phyloP scores from a whole-genome alignment of 2,888 invertebrate genomes.

The Neoscelio sp. region DNA sequence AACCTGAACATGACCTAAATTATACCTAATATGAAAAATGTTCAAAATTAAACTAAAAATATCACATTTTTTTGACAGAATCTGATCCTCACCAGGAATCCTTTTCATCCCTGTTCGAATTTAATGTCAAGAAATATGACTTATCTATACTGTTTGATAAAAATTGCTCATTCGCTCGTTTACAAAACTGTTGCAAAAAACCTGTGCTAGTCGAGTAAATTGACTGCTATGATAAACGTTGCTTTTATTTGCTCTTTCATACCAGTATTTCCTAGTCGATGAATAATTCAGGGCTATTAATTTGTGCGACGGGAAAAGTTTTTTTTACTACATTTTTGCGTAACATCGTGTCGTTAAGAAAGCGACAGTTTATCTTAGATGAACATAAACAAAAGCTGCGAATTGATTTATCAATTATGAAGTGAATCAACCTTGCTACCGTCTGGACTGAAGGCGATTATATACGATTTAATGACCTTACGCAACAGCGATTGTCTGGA shows the following conservation, averaged over 20 bases:
- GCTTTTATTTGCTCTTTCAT: conserved; percentile 2
- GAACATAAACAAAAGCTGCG: conserved; percentile 29
- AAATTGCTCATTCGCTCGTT: not conserved
- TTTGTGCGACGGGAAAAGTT: not conserved
- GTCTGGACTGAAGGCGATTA: conserved; percentile 38
- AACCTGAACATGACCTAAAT: no score
- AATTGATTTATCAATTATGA: conserved; percentile 29
- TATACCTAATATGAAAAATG: no score
- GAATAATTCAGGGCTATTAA: conserved; percentile 7
- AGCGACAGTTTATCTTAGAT: conserved; percentile 9
- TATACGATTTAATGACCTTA: conserved; percentile 49
- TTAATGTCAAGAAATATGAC: no score
- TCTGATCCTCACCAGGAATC: no score
- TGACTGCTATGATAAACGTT: not conserved
- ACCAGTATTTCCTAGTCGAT: not conserved
- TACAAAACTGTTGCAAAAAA: not conserved
- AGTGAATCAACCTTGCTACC: conserved; percentile 34
- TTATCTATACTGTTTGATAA: not conserved
- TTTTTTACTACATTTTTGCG: not conserved
- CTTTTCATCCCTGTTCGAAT: no score
- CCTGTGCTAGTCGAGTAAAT: not conserved
- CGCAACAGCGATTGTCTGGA: conserved; percentile 42
- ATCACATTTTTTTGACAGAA: no score
- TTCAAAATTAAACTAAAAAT: no score
- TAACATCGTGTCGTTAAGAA: not conserved